These are phyloP conservation scores for Uropsilus gracilis DNA, from an alignment of 2,113 vertebrate species.

Conservation along the genomic window DNA sequence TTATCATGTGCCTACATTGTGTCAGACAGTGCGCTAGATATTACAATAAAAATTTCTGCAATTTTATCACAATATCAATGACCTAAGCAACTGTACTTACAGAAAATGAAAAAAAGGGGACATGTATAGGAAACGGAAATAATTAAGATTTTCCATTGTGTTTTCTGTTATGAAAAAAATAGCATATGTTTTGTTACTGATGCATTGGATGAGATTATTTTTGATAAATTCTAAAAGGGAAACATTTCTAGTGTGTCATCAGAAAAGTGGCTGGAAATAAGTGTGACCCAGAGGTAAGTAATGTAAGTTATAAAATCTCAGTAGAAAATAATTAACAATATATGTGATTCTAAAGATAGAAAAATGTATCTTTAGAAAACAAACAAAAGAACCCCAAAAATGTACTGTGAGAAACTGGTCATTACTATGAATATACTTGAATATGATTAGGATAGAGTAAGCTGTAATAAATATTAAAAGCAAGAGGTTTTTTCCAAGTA, in stretches of 20 bases:
- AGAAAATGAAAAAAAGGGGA: neutral
- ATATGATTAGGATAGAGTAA: neutral
- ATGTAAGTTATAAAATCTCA: neutral
- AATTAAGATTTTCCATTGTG: neutral
- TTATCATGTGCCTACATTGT: neutral
- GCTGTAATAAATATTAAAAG: neutral
- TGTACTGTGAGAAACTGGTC: neutral
- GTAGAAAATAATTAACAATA: neutral
- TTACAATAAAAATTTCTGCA: neutral
- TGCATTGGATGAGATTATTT: neutral
- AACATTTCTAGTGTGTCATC: neutral
- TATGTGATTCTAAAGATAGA: neutral
- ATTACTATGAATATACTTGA: neutral
- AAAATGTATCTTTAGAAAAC: no score
- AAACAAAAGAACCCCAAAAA: no score
- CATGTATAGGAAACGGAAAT: neutral
- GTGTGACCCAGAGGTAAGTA: neutral
- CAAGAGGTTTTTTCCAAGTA: constrained; percentile 7
- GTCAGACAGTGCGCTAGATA: neutral
- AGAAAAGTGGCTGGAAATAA: constrained; percentile 36
- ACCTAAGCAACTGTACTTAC: neutral
- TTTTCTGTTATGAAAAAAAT: neutral
- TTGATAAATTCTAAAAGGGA: neutral
- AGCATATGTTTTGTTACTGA: neutral
- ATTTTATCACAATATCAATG: neutral